A percentile compares a stretch with the other conserved stretches of the same genome.
These are phyloP conservation scores for Hedya salicella DNA, from an alignment of 2,888 invertebrate species.

Conservation along the genomic window DNA sequence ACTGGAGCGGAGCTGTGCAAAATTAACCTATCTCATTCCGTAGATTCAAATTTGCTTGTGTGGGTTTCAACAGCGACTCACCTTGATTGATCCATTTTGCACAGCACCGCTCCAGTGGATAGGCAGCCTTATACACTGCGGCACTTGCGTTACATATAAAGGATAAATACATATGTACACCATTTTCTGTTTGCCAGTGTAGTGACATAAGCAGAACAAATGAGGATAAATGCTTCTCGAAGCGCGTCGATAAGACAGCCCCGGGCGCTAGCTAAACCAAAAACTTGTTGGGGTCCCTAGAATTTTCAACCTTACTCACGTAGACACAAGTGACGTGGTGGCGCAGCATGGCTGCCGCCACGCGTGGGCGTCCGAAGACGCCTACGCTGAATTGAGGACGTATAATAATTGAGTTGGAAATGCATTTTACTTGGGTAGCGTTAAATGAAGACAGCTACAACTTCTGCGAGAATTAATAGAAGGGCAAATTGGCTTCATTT, in stretches of 20 bases:
- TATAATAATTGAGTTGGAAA: constrained; percentile 18
- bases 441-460: neutral
- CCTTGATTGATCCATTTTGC: too few relatives aligned
- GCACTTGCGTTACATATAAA: too few relatives aligned
- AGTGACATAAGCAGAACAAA: constrained; percentile 1
- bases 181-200: neutral
- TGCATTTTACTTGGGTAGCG: constrained; percentile 21
- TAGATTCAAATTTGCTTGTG: too few relatives aligned
- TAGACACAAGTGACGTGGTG: neutral
- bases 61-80: too few relatives aligned
- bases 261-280: neutral
- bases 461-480: neutral
- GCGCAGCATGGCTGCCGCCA: too few relatives aligned
- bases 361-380: constrained; percentile 28
- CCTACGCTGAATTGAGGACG: constrained; percentile 15
- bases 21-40: too few relatives aligned
- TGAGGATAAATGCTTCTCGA: constrained; percentile 18
- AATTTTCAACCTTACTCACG: neutral
- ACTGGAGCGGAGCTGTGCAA: too few relatives aligned
- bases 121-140: too few relatives aligned
- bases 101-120: too few relatives aligned
- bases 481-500: constrained; percentile 3
- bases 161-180: neutral
- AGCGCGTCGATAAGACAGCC: constrained; percentile 19
- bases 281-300: neutral